These are phyloP conservation scores for Fulica atra DNA, from an alignment of 2,113 vertebrate genomes.

Conservation along the genomic window DNA sequence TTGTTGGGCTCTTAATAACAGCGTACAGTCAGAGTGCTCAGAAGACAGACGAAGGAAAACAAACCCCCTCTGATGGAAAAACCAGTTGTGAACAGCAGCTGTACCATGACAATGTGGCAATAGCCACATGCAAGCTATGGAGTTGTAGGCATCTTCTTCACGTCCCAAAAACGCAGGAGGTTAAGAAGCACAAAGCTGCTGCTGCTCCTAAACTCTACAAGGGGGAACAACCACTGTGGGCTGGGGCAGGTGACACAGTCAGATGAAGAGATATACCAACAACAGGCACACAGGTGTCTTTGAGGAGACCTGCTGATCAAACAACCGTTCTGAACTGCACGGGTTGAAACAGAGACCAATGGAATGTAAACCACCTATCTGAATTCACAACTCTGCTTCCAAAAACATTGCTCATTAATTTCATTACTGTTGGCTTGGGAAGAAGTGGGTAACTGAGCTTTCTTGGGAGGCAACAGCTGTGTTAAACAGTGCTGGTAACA, in stretches of 20 bases:
- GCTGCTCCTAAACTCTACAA: not conserved
- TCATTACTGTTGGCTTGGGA: not conserved
- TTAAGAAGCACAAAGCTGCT: not conserved
- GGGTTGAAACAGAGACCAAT: not conserved
- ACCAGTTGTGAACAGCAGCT: not conserved
- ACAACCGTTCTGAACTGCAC: not conserved
- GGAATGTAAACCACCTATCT: not conserved
- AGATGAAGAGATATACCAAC: not conserved
- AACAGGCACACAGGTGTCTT: not conserved
- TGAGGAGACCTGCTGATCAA: not conserved
- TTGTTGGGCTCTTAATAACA: not conserved
- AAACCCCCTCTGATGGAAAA: not conserved
- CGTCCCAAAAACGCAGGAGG: not conserved
- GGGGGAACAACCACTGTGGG: rapidly evolving
- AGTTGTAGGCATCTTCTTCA: not conserved
- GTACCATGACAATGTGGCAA: not conserved
- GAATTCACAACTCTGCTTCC: not conserved
- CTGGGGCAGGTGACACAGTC: not conserved
- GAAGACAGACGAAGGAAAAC: not conserved
- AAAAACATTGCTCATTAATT: not conserved
- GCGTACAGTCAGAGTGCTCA: not conserved
- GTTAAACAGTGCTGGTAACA: not conserved
- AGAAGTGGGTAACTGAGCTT: not conserved
- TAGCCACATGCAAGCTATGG: not conserved
- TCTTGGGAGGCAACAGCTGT: not conserved